Conservation (phyloP, 1,140 invertebrate species). For the Oncopodura yosiiana region DNA sequence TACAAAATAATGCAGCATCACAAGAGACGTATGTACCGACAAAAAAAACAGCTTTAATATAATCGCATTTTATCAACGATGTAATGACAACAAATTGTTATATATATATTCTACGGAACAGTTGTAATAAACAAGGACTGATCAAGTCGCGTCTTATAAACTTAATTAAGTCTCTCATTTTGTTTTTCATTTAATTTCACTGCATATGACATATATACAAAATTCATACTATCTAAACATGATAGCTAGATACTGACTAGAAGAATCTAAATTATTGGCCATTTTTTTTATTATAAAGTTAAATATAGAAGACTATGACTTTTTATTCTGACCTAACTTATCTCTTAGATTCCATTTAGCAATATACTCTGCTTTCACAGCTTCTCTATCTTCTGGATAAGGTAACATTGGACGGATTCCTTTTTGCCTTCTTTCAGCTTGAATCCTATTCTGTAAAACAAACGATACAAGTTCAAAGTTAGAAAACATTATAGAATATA, state of each 20-base stretch:
- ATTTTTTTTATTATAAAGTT: neutral
- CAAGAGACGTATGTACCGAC: too few relatives aligned
- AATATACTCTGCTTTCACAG: conserved; percentile 27
- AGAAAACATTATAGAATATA: neutral
- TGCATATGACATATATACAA: too few relatives aligned
- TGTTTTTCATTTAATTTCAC: too few relatives aligned
- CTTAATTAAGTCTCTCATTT: too few relatives aligned
- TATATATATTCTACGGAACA: too few relatives aligned
- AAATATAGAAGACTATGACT: neutral
- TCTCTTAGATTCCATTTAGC: conserved; percentile 4
- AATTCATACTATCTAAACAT: neutral
- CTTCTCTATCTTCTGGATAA: conserved; percentile 28
- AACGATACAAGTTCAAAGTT: conserved; percentile 1
- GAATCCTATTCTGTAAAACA: conserved; percentile 11
- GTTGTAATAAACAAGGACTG: too few relatives aligned
- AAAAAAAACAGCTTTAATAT: too few relatives aligned
- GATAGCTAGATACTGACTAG: neutral
- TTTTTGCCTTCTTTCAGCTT: conserved; percentile 4
- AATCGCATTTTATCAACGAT: too few relatives aligned
- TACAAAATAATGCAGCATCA: too few relatives aligned
- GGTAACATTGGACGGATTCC: conserved; percentile 23
- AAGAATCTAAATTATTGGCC: neutral
- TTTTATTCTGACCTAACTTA: neutral
- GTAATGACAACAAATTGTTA: too few relatives aligned
- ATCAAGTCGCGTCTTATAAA: too few relatives aligned